Evolutionary conservation across 2,113 vertebrate species (phyloP).

Genomic region (Hippocampus abdominalis): DNA sequence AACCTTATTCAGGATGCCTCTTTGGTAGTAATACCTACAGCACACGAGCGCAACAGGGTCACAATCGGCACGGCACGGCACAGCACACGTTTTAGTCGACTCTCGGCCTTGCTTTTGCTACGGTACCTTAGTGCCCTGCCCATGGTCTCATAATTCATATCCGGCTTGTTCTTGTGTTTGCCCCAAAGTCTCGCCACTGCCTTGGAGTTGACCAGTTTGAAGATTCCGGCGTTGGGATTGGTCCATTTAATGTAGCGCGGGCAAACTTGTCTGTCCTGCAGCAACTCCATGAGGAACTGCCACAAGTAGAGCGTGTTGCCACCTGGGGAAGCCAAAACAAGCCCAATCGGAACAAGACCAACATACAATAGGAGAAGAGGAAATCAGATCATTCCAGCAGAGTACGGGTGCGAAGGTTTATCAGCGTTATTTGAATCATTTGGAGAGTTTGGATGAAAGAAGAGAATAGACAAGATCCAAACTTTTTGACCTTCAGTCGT

Average conservation of each 20-base stretch:
- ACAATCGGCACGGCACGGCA: constrained; percentile 9
- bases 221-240: constrained; percentile 90
- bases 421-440: too few relatives aligned
- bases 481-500: background rate
- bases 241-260: constrained; percentile 99
- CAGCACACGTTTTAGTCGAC: background rate
- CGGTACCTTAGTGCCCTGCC: constrained; percentile 91
- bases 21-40: constrained; percentile 96
- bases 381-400: background rate
- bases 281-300: constrained; percentile 93
- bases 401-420: background rate
- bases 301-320: constrained; percentile 97
- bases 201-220: constrained; percentile 97
- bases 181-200: constrained; percentile 94
- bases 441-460: too few relatives aligned
- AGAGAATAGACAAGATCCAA: background rate
- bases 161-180: constrained; percentile 98
- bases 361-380: too few relatives aligned
- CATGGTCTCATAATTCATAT: constrained; percentile 99
- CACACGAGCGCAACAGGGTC: constrained; percentile 2
- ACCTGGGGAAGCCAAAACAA: constrained; percentile 53
- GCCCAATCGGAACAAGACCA: background rate
- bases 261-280: constrained; percentile 93
- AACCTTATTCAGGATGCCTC: constrained; percentile 97
- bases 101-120: background rate